Percentiles rank a stretch among this genome's conserved stretches.
phyloP scores from a whole-genome alignment of 2,888 invertebrate genomes.

The Cantharis nigra region DNA sequence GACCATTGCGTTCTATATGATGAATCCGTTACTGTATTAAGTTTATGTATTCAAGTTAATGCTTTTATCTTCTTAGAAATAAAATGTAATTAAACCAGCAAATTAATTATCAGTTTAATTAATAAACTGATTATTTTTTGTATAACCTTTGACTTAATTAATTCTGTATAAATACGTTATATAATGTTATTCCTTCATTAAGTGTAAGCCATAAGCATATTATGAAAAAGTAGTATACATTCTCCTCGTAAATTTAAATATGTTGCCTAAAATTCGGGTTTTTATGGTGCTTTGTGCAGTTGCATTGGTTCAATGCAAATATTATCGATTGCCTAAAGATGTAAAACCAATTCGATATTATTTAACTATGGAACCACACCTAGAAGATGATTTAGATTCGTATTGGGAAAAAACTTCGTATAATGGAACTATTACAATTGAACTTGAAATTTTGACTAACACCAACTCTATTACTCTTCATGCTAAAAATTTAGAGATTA shows the following conservation, averaged over 20 bases:
- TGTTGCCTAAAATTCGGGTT: neutral
- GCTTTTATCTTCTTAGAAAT: neutral
- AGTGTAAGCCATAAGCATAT: neutral
- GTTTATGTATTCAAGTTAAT: neutral
- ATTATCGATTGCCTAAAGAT: constrained; percentile 18
- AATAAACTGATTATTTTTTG: neutral
- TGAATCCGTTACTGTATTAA: too few relatives aligned
- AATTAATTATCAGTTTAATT: neutral
- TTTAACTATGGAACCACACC: constrained; percentile 24
- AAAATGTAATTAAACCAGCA: neutral
- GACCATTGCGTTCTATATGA: too few relatives aligned
- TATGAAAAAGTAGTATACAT: neutral
- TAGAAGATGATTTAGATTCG: constrained; percentile 1
- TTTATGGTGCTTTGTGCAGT: neutral
- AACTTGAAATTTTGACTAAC: constrained; percentile 6
- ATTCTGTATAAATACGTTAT: neutral
- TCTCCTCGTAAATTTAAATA: neutral
- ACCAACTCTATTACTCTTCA: constrained; percentile 24
- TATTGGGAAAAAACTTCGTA: constrained; percentile 3
- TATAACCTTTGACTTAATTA: neutral
- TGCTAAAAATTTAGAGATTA: neutral
- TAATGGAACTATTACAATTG: constrained; percentile 22
- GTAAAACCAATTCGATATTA: constrained; percentile 16
- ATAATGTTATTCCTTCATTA: neutral
- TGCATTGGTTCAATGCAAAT: neutral